Percentiles rank a stretch among this genome's conserved stretches.
phyloP scores from a whole-genome alignment of 2,888 invertebrate genomes.

The Operophtera brumata region DNA sequence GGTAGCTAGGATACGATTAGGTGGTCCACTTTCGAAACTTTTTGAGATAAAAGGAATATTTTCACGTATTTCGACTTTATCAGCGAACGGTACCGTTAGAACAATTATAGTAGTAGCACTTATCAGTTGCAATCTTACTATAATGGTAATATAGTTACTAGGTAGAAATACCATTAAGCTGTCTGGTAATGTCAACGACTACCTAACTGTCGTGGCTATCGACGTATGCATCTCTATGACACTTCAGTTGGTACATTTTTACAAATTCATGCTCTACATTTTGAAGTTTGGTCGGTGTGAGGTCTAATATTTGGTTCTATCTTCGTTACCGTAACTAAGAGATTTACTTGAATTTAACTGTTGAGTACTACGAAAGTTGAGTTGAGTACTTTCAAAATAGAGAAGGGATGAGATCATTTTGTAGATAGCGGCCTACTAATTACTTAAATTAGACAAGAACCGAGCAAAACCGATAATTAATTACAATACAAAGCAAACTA shows the following conservation, averaged over 20 bases:
- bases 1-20: slow-evolving; percentile 26
- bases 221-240: not conserved
- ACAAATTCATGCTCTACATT: slow-evolving; percentile 2
- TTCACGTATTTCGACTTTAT: slow-evolving; percentile 42
- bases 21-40: slow-evolving; percentile 33
- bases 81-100: slow-evolving; percentile 30
- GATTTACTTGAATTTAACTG: no score
- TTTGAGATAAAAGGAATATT: slow-evolving; percentile 38
- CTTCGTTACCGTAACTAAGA: not conserved
- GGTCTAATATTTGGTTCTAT: slow-evolving; percentile 4
- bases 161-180: not conserved
- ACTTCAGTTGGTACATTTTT: slow-evolving; percentile 3
- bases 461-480: not conserved
- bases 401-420: no score
- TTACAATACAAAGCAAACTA: slow-evolving; percentile 12
- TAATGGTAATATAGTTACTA: not conserved
- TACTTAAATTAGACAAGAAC: slow-evolving; percentile 5
- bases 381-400: no score
- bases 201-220: slow-evolving; percentile 2
- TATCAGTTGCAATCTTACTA: slow-evolving; percentile 24
- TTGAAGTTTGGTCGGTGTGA: slow-evolving; percentile 6
- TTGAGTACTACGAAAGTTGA: no score
- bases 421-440: not conserved
- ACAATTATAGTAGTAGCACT: slow-evolving; percentile 20
- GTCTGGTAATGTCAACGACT: slow-evolving; percentile 4